phyloP scores from a whole-genome alignment of 2,888 invertebrate species.

The Empis livida region DNA sequence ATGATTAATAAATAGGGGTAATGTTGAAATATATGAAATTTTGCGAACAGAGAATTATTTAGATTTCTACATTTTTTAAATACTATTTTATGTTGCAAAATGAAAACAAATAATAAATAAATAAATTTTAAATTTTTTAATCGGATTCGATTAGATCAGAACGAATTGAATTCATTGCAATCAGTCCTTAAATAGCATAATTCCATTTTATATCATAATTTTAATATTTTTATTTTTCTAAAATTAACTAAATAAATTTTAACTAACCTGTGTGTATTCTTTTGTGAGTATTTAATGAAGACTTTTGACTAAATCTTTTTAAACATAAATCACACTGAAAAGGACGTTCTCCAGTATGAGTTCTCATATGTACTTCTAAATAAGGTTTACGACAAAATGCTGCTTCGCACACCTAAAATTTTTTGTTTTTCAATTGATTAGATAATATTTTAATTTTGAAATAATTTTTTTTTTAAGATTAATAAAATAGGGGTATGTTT shows the following conservation, averaged over 20 bases:
- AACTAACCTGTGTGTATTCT: constrained; percentile 52
- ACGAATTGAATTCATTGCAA: not conserved
- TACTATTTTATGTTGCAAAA: no score
- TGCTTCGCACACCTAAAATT: constrained; percentile 50
- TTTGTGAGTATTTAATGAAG: constrained; percentile 58
- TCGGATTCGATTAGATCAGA: no score
- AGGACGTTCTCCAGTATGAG: constrained; percentile 21
- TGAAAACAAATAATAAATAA: no score
- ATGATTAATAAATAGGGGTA: no score
- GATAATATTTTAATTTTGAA: not conserved
- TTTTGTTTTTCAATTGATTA: not conserved
- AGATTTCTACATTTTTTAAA: no score
- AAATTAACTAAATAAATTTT: constrained; percentile 15
- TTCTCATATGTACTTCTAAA: constrained; percentile 63
- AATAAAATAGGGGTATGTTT: not conserved
- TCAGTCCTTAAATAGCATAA: not conserved
- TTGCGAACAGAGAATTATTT: no score
- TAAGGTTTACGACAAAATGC: constrained; percentile 71
- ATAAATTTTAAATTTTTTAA: no score
- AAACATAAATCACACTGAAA: constrained; percentile 55
- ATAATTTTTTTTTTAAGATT: not conserved
- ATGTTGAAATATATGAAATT: no score
- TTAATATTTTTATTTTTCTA: not conserved
- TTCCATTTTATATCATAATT: not conserved
- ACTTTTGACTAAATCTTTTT: constrained; percentile 59